Conservation (phyloP, 2,113 vertebrate genomes). For the Cyphomyrus plagiostoma region DNA sequence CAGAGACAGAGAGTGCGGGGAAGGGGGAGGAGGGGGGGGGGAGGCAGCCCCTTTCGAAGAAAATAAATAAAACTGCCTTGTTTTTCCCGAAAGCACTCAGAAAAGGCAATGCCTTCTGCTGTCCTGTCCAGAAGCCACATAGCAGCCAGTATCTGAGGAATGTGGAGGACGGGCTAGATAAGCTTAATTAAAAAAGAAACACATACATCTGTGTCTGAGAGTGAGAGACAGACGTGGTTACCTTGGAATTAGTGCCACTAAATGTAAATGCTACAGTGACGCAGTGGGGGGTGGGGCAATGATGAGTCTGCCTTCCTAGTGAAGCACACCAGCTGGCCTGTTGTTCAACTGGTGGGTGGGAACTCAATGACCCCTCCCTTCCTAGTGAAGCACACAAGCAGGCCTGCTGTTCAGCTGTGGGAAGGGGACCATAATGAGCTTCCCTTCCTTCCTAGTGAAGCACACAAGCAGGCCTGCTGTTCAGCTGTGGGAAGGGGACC, state of each 20-base stretch:
- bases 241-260: neutral
- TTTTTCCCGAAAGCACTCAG: slow-evolving; percentile 60
- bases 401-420: neutral
- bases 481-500: too few species aligned
- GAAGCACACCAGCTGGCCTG: neutral
- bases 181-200: neutral
- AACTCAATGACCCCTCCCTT: neutral
- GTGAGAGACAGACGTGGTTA: neutral
- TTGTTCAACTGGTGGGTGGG: neutral
- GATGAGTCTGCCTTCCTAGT: neutral
- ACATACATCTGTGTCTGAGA: neutral
- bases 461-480: neutral
- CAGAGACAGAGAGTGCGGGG: neutral
- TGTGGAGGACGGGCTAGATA: slow-evolving; percentile 76
- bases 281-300: neutral
- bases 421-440: neutral
- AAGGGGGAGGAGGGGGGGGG: neutral
- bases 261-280: neutral
- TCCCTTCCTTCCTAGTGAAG: neutral
- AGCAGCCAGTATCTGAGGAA: slow-evolving; percentile 79
- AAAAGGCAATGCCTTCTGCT: slow-evolving; percentile 76
- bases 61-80: neutral
- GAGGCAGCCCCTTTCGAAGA: slow-evolving; percentile 42
- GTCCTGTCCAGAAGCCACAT: slow-evolving; percentile 96
- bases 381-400: neutral